Base-by-base conservation (phyloP, 64 coral and sea anemone genomes). In the Porites lutea region DNA sequence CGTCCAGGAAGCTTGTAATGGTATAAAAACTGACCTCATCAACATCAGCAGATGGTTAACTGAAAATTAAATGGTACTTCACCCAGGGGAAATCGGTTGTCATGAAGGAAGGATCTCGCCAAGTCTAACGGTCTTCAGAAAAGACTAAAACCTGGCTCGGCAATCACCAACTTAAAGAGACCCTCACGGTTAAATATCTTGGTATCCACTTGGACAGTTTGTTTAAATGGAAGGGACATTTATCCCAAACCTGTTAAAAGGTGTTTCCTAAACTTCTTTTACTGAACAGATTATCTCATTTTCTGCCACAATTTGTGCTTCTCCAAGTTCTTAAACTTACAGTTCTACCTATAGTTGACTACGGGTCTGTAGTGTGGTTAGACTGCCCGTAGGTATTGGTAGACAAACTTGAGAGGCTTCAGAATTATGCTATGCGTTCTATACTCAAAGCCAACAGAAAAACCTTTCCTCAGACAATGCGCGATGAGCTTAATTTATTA, bases 271-370 rank as follows among this genome's bases (percentile, higher is more conserved):
- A 86, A 63, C 54, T 86, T 22, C 20, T 27, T 22, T 15, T 86
- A 12, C 21, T 86, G 27, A 86, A 86, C 62, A 86, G 82, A 68
- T 2, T 86, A 37, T 86, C 58, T 65, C 4, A 8, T 45, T 70
- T 52, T 12, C 63, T 65, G 53, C 21, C 53, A 44, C 6, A 6
- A 68, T 16, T 44, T 22, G 63, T 65, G 15, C 82, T 86, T 13
- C 59, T 86, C 10, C 63, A 86, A 20, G 65, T 65, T 11, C 59
- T 14, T n/a, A 82, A 82, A 82, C 49, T n/a, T n/a, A 82, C 79
- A 16, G 43, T 82, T 18, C 63, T 65, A 62, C 82, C 82, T 37
- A 85, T 85, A 6, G 62, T 85, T 43, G 82, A 68, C 49, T 85
- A 85, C 45, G 63, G 57, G 13, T 85, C 57, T 48, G 44, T 62